These are phyloP conservation scores for Microchrysa polita DNA, from an alignment of 2,888 invertebrate genomes.

Conservation along the genomic window DNA sequence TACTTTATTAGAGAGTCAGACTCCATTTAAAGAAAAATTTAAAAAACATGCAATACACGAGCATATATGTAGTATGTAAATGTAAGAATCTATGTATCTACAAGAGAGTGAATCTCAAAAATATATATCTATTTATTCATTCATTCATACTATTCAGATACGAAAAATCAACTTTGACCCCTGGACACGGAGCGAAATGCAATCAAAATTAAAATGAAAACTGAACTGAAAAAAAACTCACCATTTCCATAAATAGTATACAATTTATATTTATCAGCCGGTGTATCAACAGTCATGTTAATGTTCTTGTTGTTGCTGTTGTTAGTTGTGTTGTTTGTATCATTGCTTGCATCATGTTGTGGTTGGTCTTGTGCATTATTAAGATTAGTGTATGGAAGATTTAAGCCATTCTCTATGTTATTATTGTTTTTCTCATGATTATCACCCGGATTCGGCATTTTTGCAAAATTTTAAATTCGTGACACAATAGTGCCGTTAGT, in stretches of 20 bases:
- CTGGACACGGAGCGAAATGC: conserved; percentile 54
- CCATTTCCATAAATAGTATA: conserved; percentile 65
- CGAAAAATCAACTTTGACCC: neutral
- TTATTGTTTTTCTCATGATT: conserved; percentile 36
- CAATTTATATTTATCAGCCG: conserved; percentile 64
- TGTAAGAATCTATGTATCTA: too few species aligned
- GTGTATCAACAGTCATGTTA: conserved; percentile 51
- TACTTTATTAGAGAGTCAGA: too few species aligned
- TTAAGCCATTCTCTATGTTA: conserved; percentile 15
- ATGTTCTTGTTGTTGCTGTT: conserved; percentile 53
- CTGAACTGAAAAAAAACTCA: conserved; percentile 57
- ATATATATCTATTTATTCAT: too few species aligned
- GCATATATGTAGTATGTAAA: too few species aligned
- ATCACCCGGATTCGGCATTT: conserved; percentile 37
- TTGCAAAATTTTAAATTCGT: neutral
- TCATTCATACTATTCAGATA: too few species aligned
- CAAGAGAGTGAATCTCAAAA: too few species aligned
- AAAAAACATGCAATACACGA: too few species aligned
- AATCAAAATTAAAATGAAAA: conserved; percentile 50
- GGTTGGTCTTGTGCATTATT: conserved; percentile 35
- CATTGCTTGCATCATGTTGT: conserved; percentile 29
- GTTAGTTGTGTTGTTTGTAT: conserved; percentile 48
- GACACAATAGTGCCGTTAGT: neutral
- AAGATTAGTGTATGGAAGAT: conserved; percentile 11
- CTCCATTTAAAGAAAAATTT: too few species aligned